Evolutionary conservation across 2,888 invertebrate genomes (phyloP).

Genomic region (Hybos culiciformis): DNA sequence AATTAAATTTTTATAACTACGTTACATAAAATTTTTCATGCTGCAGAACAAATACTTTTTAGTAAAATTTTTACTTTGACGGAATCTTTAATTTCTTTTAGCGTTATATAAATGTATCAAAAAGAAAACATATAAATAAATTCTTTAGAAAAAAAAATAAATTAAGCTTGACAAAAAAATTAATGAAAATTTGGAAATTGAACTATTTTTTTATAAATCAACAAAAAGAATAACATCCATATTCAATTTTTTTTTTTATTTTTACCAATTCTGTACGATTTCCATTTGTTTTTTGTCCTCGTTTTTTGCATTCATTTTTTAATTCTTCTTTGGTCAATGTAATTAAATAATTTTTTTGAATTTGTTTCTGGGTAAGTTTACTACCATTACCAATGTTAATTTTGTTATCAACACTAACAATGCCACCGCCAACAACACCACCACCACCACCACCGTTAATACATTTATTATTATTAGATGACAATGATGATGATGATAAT

Average conservation of each 20-base stretch:
- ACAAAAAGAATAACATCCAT: slow-evolving; percentile 5
- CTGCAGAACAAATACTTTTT: no score
- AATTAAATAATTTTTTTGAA: slow-evolving; percentile 35
- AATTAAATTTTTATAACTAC: no score
- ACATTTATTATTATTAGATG: slow-evolving; percentile 3
- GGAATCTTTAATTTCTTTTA: no score
- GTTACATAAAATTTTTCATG: no score
- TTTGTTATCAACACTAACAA: slow-evolving; percentile 2
- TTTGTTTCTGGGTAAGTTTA: slow-evolving; percentile 18
- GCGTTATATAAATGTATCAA: no score
- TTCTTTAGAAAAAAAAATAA: neutral
- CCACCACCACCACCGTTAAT: slow-evolving; percentile 7
- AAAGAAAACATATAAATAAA: neutral
- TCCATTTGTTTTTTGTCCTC: slow-evolving; percentile 53
- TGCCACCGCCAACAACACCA: no score
- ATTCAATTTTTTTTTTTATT: slow-evolving; percentile 1
- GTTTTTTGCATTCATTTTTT: slow-evolving; percentile 50
- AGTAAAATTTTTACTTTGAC: no score
- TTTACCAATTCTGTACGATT: slow-evolving; percentile 59
- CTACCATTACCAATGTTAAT: slow-evolving; percentile 7
- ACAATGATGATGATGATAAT: slow-evolving; percentile 6
- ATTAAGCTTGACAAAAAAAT: neutral
- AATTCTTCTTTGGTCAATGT: slow-evolving; percentile 55
- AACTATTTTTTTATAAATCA: slow-evolving; percentile 4
- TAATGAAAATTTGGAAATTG: slow-evolving; percentile 2